Evolutionary conservation across 2,113 vertebrate genomes (phyloP).

Genomic region (Percina caprodes): DNA sequence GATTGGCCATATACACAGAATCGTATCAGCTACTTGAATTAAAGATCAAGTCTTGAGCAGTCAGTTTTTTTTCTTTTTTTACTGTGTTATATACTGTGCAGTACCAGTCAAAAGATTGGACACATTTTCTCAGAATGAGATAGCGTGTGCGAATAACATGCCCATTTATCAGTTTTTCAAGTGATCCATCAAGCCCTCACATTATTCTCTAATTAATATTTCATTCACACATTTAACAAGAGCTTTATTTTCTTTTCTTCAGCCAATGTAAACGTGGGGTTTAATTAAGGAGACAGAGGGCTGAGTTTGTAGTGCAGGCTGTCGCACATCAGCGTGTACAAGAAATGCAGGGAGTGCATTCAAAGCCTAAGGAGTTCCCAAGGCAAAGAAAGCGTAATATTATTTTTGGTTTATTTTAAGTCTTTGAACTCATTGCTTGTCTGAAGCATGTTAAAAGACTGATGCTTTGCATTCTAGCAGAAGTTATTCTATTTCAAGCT

Average conservation of each 20-base stretch:
- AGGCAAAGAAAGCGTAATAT: background rate
- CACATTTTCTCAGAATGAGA: no score
- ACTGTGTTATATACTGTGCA: no score
- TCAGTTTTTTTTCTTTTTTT: background rate
- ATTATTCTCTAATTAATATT: conserved; percentile 22
- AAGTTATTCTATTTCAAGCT: conserved; percentile 27
- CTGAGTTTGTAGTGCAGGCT: background rate
- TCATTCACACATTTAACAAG: conserved; percentile 11
- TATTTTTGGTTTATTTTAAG: conserved; percentile 15
- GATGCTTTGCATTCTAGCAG: conserved; percentile 14
- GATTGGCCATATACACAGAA: conserved; percentile 30
- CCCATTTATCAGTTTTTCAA: background rate
- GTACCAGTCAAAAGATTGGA: no score
- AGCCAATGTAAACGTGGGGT: background rate
- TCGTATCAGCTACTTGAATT: conserved; percentile 27
- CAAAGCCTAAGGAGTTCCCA: background rate
- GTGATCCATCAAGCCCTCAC: background rate
- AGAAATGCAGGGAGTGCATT: background rate
- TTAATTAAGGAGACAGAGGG: conserved; percentile 18
- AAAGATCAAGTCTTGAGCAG: conserved; percentile 6
- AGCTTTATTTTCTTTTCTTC: conserved; percentile 14
- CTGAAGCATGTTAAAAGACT: background rate
- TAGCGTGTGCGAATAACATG: no score
- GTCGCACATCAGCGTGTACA: background rate
- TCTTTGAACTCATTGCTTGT: background rate